A percentile compares a stretch with the other conserved stretches of the same genome.
phyloP scores from a whole-genome alignment of 2,888 invertebrate species.

The Torymus texanus region DNA sequence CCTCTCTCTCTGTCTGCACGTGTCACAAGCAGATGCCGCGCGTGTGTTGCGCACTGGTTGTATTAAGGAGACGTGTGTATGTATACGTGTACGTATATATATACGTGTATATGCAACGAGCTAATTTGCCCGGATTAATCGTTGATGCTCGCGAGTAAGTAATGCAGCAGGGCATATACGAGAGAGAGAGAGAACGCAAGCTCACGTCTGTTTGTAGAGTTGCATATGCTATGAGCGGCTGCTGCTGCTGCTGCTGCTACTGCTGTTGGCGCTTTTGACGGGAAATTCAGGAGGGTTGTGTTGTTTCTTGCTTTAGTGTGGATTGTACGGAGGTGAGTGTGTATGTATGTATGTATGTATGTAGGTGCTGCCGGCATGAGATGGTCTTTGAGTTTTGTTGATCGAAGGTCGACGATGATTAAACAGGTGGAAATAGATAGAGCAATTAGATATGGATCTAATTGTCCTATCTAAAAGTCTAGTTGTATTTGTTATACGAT shows the following conservation, averaged over 20 bases:
- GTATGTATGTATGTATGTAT: too few relatives aligned
- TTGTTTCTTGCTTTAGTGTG: too few relatives aligned
- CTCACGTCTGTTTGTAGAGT: neutral
- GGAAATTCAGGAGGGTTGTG: neutral
- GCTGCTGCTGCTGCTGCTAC: too few relatives aligned
- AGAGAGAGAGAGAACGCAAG: neutral
- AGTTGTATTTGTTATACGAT: too few relatives aligned
- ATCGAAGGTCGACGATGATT: too few relatives aligned
- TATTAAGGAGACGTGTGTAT: neutral
- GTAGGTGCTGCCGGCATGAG: too few relatives aligned
- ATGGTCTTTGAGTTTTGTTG: too few relatives aligned
- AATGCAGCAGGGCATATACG: too few relatives aligned
- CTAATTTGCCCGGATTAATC: constrained; percentile 34
- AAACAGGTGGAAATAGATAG: too few relatives aligned
- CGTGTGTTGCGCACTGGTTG: neutral
- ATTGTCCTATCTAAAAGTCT: too few relatives aligned
- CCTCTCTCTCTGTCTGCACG: neutral
- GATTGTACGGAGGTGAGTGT: too few relatives aligned
- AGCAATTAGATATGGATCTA: too few relatives aligned
- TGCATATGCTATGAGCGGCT: neutral
- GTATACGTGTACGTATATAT: neutral
- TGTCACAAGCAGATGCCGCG: constrained; percentile 32
- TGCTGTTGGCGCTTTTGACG: neutral
- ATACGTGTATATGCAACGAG: neutral
- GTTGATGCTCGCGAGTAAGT: neutral